Evolutionary conservation across 2,113 vertebrate species (phyloP), one percentile per base, ranked within the genome.

Genomic region (Grallaria varia): DNA sequence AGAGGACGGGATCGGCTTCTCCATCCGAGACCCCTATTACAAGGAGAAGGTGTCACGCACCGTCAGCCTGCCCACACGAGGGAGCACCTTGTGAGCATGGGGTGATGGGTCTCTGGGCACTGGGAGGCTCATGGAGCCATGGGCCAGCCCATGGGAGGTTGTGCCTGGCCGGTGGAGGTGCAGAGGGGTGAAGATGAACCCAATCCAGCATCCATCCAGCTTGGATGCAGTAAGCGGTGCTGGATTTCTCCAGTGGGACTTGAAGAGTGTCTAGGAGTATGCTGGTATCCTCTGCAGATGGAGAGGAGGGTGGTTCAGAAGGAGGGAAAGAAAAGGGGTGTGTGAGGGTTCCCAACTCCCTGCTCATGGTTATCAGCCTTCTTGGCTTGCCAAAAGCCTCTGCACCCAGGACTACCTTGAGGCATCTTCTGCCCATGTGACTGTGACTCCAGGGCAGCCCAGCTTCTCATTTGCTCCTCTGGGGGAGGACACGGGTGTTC

Each of bases 1-100:
- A 63, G 99, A 99, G 96, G 98, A 99, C 0, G 97, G 98, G 4
- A 95, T 98, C 22, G 98, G 98, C 88, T 97, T 98, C 92, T 98
- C 98, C 14, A 64, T 98, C 39, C 96, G 98, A 35, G 99, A 99
- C 72, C 87, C 98, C 8, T 98, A 98, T 39, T 98, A 98, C 97
- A 98, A 98, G 89, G 99, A 99, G 87, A 98, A 98, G 66, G 98
- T 98, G 37, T 99, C 99, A 0, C 98, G 99, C 52, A 99, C 99
- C 49, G 97, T 99, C 98, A 99, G 99, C 97, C 98, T 99, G 76
- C 99, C 99, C 50, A 97, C 99, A 2, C 97, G 99, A 67, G 99
- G 99, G 44, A 99, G 98, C 97, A 99, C 99, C 73, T 99, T 99
- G 99, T 99, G 98, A 99, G 99, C 97, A 44, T 2, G 33, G 69